Percentiles rank a stretch among this genome's conserved stretches.
Conservation (phyloP, 2,113 vertebrate genomes). For the Perccottus glenii region DNA sequence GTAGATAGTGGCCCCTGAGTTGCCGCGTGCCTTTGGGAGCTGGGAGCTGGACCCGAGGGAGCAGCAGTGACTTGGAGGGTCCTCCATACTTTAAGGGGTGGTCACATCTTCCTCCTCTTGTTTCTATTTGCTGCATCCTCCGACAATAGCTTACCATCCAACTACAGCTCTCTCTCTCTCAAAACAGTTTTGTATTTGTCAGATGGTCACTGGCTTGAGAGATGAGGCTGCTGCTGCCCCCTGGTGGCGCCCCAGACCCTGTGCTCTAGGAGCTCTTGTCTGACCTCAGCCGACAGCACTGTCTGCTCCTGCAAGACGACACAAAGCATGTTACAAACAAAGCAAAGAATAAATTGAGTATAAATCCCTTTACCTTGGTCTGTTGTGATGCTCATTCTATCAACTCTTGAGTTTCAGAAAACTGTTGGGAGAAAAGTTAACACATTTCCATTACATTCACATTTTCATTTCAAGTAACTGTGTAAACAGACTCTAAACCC, state of each 20-base stretch:
- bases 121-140: conserved; percentile 28
- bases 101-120: conserved; percentile 40
- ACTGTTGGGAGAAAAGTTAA: conserved; percentile 59
- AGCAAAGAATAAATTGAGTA: neutral
- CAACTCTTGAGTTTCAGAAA: conserved; percentile 84
- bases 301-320: conserved; percentile 35
- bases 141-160: conserved; percentile 48
- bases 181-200: conserved; percentile 44
- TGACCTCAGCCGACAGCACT: conserved; percentile 52
- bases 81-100: conserved; percentile 5
- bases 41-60: conserved; percentile 71
- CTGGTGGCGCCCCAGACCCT: conserved; percentile 65
- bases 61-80: conserved; percentile 60
- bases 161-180: conserved; percentile 40
- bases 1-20: conserved; percentile 85
- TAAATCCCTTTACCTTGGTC: conserved; percentile 53
- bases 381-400: conserved; percentile 77
- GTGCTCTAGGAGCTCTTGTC: conserved; percentile 53
- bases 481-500: too few species aligned
- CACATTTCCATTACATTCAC: neutral
- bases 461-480: too few species aligned
- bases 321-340: neutral
- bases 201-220: conserved; percentile 81
- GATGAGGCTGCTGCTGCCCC: conserved; percentile 68
- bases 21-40: conserved; percentile 75